These are phyloP conservation scores for Mystacides longicornis DNA, from an alignment of 2,888 invertebrate genomes.

Conservation along the genomic window DNA sequence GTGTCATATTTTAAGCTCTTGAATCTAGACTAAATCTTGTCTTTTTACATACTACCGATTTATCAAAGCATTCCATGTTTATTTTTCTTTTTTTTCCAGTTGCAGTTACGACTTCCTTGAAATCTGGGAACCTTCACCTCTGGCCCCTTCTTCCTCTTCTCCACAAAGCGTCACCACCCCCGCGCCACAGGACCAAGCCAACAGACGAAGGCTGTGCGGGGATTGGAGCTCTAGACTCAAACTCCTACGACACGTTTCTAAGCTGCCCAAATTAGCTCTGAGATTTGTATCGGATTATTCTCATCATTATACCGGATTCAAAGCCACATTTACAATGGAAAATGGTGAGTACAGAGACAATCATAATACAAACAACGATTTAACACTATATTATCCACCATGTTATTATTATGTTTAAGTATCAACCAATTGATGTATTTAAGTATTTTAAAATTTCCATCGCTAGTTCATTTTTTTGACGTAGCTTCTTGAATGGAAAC, in stretches of 20 bases:
- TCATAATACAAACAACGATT: no score
- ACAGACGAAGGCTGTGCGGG: conserved; percentile 57
- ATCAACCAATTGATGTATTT: no score
- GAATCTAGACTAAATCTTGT: no score
- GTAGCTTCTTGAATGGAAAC: no score
- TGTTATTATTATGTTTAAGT: not conserved
- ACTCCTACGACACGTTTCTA: conserved; percentile 57
- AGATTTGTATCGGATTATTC: conserved; percentile 72
- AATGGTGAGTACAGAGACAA: conserved; percentile 68
- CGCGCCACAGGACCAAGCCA: conserved; percentile 39
- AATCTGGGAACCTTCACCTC: conserved; percentile 45
- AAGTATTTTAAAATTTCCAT: no score
- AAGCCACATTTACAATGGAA: conserved; percentile 63
- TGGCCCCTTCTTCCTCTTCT: conserved; percentile 23
- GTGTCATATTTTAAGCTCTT: no score
- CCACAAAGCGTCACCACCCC: conserved; percentile 30
- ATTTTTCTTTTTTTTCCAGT: conserved; percentile 41
- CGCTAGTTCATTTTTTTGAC: no score
- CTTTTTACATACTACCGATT: no score
- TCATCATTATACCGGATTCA: conserved; percentile 66
- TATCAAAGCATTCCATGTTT: no score
- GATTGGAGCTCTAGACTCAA: conserved; percentile 76
- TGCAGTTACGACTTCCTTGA: conserved; percentile 76
- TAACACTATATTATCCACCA: no score
- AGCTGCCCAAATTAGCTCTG: conserved; percentile 54